Conservation (phyloP, 1,140 invertebrate species). For the Hylaeus anthracinus region DNA sequence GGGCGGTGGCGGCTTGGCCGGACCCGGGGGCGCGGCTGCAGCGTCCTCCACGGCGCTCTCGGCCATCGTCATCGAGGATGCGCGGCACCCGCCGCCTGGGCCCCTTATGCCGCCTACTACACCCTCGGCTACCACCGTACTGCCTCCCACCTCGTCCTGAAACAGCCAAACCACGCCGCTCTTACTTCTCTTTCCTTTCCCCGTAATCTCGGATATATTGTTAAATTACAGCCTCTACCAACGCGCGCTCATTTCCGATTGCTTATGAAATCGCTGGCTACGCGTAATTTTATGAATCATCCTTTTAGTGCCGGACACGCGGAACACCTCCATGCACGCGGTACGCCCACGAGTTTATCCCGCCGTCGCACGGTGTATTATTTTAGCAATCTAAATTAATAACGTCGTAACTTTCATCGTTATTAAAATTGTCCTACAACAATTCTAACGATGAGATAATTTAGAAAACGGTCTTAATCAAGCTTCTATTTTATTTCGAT, state of each 20-base stretch:
- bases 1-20: conserved; percentile 78
- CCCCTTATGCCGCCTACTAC: conserved; percentile 78
- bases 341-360: conserved; percentile 20
- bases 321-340: conserved; percentile 6
- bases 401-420: no score
- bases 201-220: conserved; percentile 34
- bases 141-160: conserved; percentile 76
- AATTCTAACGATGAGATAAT: no score
- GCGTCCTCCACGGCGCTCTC: conserved; percentile 84
- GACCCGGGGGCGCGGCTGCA: conserved; percentile 80
- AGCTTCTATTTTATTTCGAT: no score
- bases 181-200: conserved; percentile 27
- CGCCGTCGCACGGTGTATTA: no score
- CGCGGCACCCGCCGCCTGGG: conserved; percentile 83
- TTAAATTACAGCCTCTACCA: conserved; percentile 30
- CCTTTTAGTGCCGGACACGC: conserved; percentile 20
- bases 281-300: conserved; percentile 40
- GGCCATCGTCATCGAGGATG: conserved; percentile 85
- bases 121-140: conserved; percentile 78
- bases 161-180: conserved; percentile 61
- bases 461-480: no score
- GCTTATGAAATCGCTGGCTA: conserved; percentile 12
- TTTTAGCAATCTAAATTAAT: no score
- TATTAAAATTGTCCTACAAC: no score
- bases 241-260: conserved; percentile 33